Conservation (phyloP, 1,140 invertebrate genomes). For the Theocolax elegans region DNA sequence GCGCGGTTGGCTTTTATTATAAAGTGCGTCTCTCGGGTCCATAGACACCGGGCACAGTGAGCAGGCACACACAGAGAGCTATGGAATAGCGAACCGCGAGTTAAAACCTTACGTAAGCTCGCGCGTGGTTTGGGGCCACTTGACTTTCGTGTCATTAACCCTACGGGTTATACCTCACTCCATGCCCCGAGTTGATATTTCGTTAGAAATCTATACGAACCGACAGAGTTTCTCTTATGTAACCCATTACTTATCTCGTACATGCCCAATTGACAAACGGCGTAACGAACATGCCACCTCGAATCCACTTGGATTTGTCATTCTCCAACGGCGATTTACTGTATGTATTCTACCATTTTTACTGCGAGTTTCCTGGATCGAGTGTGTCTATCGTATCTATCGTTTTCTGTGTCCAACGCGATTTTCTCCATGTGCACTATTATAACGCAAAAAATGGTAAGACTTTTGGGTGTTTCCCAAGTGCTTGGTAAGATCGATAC, state of each 20-base stretch:
- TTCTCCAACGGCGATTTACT: too few species aligned
- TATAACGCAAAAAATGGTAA: too few species aligned
- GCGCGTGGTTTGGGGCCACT: constrained; percentile 53
- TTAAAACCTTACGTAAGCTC: constrained; percentile 53
- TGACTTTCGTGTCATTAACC: constrained; percentile 60
- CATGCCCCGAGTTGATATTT: constrained; percentile 47
- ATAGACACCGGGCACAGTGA: constrained; percentile 24
- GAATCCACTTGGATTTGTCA: too few species aligned
- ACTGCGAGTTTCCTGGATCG: too few species aligned
- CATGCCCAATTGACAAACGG: too few species aligned
- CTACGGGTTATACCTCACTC: constrained; percentile 47
- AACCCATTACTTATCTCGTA: constrained; percentile 35
- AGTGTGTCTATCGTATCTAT: too few species aligned
- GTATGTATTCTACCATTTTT: too few species aligned
- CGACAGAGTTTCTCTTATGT: constrained; percentile 56
- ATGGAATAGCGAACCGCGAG: constrained; percentile 34
- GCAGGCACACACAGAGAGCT: background rate
- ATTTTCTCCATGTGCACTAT: too few species aligned
- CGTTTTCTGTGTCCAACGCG: too few species aligned
- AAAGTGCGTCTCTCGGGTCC: constrained; percentile 13
- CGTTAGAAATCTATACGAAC: constrained; percentile 54
- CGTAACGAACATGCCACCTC: too few species aligned
- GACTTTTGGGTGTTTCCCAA: too few species aligned
- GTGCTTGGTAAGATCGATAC: too few species aligned
- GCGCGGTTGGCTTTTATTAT: constrained; percentile 32